These are phyloP conservation scores for Caenorhabditis sinica DNA, from an alignment of 2,888 invertebrate species.

Conservation along the genomic window DNA sequence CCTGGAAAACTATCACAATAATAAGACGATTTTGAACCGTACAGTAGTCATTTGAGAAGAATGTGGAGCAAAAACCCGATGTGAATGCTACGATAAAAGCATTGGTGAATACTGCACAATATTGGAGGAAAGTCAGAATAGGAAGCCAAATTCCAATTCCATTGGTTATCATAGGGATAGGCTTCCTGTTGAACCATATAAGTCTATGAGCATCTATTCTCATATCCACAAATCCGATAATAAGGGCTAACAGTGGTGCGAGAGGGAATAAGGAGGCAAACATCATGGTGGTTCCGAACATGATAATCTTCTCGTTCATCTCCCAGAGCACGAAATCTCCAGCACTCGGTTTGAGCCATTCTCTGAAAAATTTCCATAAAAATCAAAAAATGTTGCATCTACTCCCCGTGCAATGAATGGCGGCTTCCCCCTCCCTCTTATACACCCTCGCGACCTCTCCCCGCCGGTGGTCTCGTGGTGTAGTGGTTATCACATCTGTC, in stretches of 20 bases:
- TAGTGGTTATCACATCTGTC: conserved; percentile 3
- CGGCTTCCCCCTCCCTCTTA: not conserved
- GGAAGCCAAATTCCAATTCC: conserved; percentile 85
- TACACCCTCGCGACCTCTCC: not conserved
- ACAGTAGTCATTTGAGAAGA: conserved; percentile 68
- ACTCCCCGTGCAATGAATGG: too few species aligned
- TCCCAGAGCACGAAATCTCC: conserved; percentile 85
- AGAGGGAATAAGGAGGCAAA: conserved; percentile 85
- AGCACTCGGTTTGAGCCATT: conserved; percentile 84
- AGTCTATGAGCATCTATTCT: conserved; percentile 74
- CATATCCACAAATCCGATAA: conserved; percentile 84
- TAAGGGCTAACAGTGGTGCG: conserved; percentile 85
- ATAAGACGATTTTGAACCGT: conserved; percentile 70
- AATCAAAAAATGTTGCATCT: not conserved
- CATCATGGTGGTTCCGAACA: conserved; percentile 85
- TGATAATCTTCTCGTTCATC: conserved; percentile 85
- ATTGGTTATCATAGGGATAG: conserved; percentile 78
- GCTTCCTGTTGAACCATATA: conserved; percentile 84
- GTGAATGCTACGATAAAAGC: conserved; percentile 84
- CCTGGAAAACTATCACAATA: conserved; percentile 75
- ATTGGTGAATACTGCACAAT: conserved; percentile 85
- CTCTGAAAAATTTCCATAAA: too few species aligned
- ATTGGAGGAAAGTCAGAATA: conserved; percentile 85
- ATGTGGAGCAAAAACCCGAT: conserved; percentile 81
- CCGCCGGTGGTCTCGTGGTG: not conserved